Conservation (phyloP, 1,140 invertebrate species). For the Aphelenchoides besseyi region DNA sequence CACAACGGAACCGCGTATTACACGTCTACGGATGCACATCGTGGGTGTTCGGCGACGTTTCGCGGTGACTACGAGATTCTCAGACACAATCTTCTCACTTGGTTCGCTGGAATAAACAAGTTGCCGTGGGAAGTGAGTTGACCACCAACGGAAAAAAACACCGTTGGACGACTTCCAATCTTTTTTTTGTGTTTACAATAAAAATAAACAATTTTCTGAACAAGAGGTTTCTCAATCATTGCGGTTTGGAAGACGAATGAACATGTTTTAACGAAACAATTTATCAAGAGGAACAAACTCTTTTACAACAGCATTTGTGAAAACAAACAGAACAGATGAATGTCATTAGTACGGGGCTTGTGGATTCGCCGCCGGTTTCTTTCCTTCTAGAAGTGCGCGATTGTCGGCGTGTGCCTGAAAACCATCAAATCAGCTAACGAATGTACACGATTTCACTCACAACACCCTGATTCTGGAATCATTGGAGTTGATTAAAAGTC, state of each 20-base stretch:
- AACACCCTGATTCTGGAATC: constrained; percentile 32
- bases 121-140: constrained; percentile 46
- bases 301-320: too few relatives aligned
- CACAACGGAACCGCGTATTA: constrained; percentile 95
- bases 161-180: too few relatives aligned
- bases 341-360: neutral
- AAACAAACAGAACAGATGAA: neutral
- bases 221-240: constrained; percentile 40
- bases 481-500: constrained; percentile 50
- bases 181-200: too few relatives aligned
- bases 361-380: neutral
- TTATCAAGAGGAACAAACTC: neutral
- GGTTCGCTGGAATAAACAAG: constrained; percentile 31
- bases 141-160: too few relatives aligned
- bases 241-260: constrained; percentile 37
- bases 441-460: too few relatives aligned
- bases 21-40: constrained; percentile 90
- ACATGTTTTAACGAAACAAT: neutral
- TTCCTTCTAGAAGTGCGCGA: neutral
- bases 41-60: constrained; percentile 63
- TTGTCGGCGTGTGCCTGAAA: neutral
- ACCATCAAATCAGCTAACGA: too few relatives aligned
- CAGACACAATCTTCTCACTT: constrained; percentile 41
- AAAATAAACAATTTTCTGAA: too few relatives aligned
- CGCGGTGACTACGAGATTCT: constrained; percentile 48